phyloP scores from a whole-genome alignment of 2,113 vertebrate species.

The Pica pica region DNA sequence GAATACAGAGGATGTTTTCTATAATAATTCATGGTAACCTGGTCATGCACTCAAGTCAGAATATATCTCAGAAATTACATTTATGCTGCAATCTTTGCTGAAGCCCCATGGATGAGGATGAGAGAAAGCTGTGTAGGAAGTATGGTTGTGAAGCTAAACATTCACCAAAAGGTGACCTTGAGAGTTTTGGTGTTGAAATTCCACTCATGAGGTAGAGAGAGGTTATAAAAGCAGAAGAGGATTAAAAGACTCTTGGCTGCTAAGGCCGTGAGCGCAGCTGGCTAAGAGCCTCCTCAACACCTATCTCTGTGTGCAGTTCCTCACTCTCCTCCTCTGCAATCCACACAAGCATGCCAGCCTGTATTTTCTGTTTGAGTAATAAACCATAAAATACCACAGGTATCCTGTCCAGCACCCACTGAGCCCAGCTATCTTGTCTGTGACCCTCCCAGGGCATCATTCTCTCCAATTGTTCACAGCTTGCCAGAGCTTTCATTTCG shows the following conservation, averaged over 20 bases:
- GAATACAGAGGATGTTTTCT: neutral
- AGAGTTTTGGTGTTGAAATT: neutral
- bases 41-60: neutral
- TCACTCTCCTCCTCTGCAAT: neutral
- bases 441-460: neutral
- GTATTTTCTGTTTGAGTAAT: neutral
- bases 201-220: neutral
- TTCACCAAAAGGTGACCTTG: neutral
- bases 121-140: neutral
- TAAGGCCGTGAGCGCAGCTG: neutral
- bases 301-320: neutral
- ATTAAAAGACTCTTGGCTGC: neutral
- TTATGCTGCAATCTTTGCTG: neutral
- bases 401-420: accelerated
- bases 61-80: neutral
- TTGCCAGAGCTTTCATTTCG: neutral
- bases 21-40: neutral
- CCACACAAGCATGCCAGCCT: accelerated
- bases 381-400: neutral
- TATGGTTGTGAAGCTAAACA: neutral
- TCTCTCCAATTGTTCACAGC: neutral
- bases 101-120: neutral
- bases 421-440: neutral
- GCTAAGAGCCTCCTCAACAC: neutral
- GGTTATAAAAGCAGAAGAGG: neutral